Evolutionary conservation across 2,113 vertebrate genomes (phyloP).

Genomic region (Paracanthobrama guichenoti): DNA sequence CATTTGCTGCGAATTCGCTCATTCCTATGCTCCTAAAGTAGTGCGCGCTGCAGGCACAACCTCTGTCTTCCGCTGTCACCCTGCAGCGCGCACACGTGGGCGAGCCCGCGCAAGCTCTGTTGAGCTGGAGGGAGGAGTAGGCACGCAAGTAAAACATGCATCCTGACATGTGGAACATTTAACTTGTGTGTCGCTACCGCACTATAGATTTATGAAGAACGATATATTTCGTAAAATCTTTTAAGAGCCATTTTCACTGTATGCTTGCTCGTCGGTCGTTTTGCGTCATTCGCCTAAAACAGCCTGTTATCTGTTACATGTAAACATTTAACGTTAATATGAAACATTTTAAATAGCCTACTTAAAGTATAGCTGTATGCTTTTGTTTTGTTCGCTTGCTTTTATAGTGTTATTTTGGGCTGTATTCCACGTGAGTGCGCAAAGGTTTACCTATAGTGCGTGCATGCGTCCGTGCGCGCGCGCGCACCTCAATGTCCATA

Average conservation of each 20-base stretch:
- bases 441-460: background rate
- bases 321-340: background rate
- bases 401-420: background rate
- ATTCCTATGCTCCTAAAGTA: background rate
- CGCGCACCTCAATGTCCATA: background rate
- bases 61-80: constrained; percentile 34
- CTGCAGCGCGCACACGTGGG: constrained; percentile 44
- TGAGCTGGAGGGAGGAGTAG: constrained; percentile 41
- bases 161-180: background rate
- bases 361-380: background rate
- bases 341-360: too few relatives aligned
- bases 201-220: background rate
- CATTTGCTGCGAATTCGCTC: background rate
- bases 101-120: constrained; percentile 38
- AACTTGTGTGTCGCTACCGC: background rate
- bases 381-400: background rate
- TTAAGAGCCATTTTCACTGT: background rate
- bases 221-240: background rate
- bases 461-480: background rate
- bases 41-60: background rate
- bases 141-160: constrained; percentile 33
- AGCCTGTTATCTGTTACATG: background rate
- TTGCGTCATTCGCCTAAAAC: background rate
- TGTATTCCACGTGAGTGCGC: background rate
- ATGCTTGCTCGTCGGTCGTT: background rate